Evolutionary conservation across 23 tunicate species (phyloP).

Genomic region (Halocynthia roretzi): DNA sequence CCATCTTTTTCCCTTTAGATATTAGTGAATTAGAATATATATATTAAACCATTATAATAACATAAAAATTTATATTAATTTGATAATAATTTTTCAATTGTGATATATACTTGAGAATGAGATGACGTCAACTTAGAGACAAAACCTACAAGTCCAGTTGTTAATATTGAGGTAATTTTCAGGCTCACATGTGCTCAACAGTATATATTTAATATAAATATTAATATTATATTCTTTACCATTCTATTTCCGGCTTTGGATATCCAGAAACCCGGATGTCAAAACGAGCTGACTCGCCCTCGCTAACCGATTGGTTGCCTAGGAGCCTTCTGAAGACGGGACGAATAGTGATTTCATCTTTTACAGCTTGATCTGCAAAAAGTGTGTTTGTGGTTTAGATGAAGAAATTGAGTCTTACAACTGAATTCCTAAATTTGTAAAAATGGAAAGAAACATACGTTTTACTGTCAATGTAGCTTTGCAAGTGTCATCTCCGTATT

Average conservation of each 20-base stretch:
- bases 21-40: too few relatives aligned
- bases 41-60: too few relatives aligned
- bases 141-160: background rate
- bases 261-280: slow-evolving; percentile 84
- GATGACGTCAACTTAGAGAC: too few relatives aligned
- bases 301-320: slow-evolving; percentile 73
- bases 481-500: slow-evolving; percentile 87
- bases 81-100: too few relatives aligned
- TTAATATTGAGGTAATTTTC: background rate
- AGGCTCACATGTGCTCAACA: background rate
- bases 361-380: slow-evolving; percentile 36
- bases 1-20: slow-evolving; percentile 87
- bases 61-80: too few relatives aligned
- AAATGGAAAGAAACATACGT: slow-evolving; percentile 18
- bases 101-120: too few relatives aligned
- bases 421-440: too few relatives aligned
- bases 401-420: too few relatives aligned
- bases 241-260: slow-evolving; percentile 70
- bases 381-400: background rate
- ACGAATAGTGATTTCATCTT: slow-evolving; percentile 69
- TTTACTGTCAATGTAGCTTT: slow-evolving; percentile 74
- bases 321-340: slow-evolving; percentile 92
- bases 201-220: background rate
- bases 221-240: slow-evolving; percentile 26
- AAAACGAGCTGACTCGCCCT: slow-evolving; percentile 79